Evolutionary conservation across 2,888 invertebrate species (phyloP).

Genomic region (Strigamia maritima): DNA sequence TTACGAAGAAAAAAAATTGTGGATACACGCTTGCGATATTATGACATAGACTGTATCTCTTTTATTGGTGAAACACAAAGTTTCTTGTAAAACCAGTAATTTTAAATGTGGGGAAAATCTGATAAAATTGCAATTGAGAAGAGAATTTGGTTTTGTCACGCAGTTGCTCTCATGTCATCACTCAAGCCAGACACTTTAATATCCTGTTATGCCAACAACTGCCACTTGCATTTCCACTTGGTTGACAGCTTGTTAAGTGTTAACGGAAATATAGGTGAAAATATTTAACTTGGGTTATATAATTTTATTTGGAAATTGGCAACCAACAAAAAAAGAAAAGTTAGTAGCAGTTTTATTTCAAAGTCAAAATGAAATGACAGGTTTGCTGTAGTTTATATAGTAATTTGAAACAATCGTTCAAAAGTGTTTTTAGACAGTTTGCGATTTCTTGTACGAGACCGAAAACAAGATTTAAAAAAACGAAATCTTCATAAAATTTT

Average conservation of each 20-base stretch:
- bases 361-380: too few relatives aligned
- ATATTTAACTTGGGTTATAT: constrained; percentile 1
- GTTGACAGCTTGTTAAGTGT: neutral
- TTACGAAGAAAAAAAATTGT: too few relatives aligned
- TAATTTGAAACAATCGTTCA: too few relatives aligned
- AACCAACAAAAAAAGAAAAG: neutral
- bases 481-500: too few relatives aligned
- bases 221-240: constrained; percentile 7
- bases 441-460: too few relatives aligned
- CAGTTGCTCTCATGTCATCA: neutral
- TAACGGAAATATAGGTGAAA: constrained; percentile 3
- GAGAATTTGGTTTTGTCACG: constrained; percentile 9
- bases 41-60: too few relatives aligned
- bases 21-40: too few relatives aligned
- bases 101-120: neutral
- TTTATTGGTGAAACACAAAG: too few relatives aligned
- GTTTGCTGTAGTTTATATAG: too few relatives aligned
- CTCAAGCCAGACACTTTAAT: constrained; percentile 13
- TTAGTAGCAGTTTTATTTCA: neutral
- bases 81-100: too few relatives aligned
- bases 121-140: neutral
- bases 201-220: constrained; percentile 23
- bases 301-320: neutral
- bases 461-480: too few relatives aligned
- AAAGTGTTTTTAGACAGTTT: too few relatives aligned